Percentiles rank a stretch among this genome's conserved stretches.
Evolutionary conservation across 2,888 invertebrate genomes (phyloP).

Genomic region (Micropterix aruncella): DNA sequence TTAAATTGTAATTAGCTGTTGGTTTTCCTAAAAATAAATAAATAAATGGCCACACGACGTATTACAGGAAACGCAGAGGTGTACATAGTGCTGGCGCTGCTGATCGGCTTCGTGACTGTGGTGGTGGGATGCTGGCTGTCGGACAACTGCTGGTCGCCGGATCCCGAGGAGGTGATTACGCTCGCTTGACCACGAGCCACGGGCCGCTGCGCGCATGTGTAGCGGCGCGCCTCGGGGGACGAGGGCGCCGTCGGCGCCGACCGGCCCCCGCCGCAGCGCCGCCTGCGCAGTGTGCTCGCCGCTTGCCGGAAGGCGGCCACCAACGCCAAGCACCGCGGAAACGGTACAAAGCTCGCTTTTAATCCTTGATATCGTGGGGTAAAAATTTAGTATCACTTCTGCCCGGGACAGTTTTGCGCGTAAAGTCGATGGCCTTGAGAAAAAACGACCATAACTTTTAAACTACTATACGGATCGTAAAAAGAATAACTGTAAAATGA

Average conservation of each 20-base stretch:
- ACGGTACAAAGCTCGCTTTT: too few relatives aligned
- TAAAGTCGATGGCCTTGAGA: too few relatives aligned
- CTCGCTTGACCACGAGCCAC: slow-evolving; percentile 57
- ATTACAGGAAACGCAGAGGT: slow-evolving; percentile 57
- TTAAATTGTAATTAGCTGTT: too few relatives aligned
- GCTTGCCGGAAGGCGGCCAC: slow-evolving; percentile 15
- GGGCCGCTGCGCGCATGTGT: slow-evolving; percentile 43
- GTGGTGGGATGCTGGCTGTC: slow-evolving; percentile 65
- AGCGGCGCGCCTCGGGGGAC: slow-evolving; percentile 18
- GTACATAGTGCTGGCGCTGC: slow-evolving; percentile 57
- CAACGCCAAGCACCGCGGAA: slow-evolving; percentile 21
- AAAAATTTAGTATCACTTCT: too few relatives aligned
- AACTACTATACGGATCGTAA: too few relatives aligned
- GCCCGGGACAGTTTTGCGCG: too few relatives aligned
- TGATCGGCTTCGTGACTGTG: slow-evolving; percentile 58
- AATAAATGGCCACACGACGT: background rate
- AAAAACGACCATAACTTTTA: too few relatives aligned
- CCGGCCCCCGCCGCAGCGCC: slow-evolving; percentile 27
- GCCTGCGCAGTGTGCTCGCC: slow-evolving; percentile 15
- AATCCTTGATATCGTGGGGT: too few relatives aligned
- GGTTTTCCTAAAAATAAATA: background rate
- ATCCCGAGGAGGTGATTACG: slow-evolving; percentile 50
- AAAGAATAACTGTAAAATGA: too few relatives aligned
- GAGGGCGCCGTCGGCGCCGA: slow-evolving; percentile 23
- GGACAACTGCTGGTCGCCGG: slow-evolving; percentile 67